Evolutionary conservation across 2,888 invertebrate species (phyloP), one percentile per base, ranked within the genome.

Genomic region (Mimas tiliae): DNA sequence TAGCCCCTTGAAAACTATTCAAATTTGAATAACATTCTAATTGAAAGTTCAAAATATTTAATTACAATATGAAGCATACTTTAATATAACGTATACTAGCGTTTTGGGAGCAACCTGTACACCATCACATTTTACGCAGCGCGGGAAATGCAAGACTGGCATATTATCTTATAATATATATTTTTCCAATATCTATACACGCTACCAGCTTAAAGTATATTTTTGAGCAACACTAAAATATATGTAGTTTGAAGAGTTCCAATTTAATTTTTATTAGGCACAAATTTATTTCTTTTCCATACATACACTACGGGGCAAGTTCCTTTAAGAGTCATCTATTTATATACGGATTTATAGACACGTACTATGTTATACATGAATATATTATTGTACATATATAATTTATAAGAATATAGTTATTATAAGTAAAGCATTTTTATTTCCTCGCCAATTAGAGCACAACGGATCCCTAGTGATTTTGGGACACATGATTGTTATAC

Each of bases 371-470:
- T 84, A 84, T 72, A 92, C 88, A 88, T 83, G 87, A 86, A 90
- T 84, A 85, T 69, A 76, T 81, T 87, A 89, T 84, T 91, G 88
- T 93, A 93, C 91, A 93, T 90, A 92, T 92, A 93, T 77, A 80
- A 91, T 90, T 90, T 93, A 93, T 92, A 93, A 93, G 93, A 93
- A 93, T 93, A 93, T 90, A 93, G 87, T 65, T 84, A 82, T 80
- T 91, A 87, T 91, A 89, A 86, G 92, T 93, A 93, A 93, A 93
- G 93, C 93, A 93, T 93, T 93, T 65, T 91, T 89, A 82, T 90
- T 87, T 86, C 14, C 86, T 90, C 88, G 88, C 83, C 78, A 79
- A 81, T 81, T 87, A 88, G 86, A 90, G 90, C 91, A 93, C 90
- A 91, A 88, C 88, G 88, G 88, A 91, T 87, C 89, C 86, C 88